Evolutionary conservation across 2,113 vertebrate species (phyloP).

Genomic region (Petrocephalus microphthalmus): DNA sequence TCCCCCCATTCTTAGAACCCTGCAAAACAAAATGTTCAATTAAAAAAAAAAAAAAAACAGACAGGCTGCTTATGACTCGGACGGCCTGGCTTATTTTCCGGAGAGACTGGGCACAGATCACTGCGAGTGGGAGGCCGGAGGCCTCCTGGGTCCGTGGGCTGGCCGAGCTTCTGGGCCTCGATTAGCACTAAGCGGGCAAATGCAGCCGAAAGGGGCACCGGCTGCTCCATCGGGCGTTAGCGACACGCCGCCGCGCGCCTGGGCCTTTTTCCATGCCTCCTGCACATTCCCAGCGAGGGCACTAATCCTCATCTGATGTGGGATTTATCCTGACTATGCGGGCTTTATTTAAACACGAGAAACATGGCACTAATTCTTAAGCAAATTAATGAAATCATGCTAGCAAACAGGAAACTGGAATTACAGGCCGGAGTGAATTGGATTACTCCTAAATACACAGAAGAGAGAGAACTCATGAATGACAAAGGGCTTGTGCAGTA

Average conservation of each 20-base stretch:
- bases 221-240: not conserved
- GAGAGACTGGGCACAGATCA: not conserved
- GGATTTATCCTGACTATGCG: not conserved
- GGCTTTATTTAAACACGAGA: not conserved
- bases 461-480: not conserved
- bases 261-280: not conserved
- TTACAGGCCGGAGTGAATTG: not conserved
- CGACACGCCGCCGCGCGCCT: not conserved
- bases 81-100: not conserved
- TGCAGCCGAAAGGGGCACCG: not conserved
- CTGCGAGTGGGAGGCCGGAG: not conserved
- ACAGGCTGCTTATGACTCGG: not conserved
- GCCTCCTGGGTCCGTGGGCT: not conserved
- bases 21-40: conserved; percentile 41
- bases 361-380: not conserved
- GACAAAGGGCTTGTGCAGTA: not conserved
- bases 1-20: conserved; percentile 68
- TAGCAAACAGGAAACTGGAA: not conserved
- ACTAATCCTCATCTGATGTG: not conserved
- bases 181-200: not conserved
- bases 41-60: not conserved
- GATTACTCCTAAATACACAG: not conserved
- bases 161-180: not conserved
- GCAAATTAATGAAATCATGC: not conserved
- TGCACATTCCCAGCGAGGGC: not conserved